Conservation (phyloP, 2,113 vertebrate species). For the Salminus brasiliensis region DNA sequence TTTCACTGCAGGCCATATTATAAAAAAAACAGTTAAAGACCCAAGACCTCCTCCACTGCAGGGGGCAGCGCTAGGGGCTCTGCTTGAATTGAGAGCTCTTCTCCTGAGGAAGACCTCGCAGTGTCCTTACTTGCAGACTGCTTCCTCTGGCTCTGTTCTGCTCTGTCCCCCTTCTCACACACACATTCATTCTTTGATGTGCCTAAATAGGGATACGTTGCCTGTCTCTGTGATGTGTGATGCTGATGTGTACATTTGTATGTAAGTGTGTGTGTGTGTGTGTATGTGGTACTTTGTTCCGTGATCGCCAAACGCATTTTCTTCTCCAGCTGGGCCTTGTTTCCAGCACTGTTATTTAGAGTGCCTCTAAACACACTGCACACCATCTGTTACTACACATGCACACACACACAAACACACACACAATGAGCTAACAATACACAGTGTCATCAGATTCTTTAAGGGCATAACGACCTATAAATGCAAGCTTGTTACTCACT, state of each 20-base stretch:
- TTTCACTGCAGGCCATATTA: not conserved
- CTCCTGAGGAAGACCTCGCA: not conserved
- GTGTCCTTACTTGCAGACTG: not conserved
- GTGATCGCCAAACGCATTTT: conserved; percentile 23
- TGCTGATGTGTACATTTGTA: no score
- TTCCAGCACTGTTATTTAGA: conserved; percentile 45
- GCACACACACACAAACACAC: conserved; percentile 35
- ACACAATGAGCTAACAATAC: conserved; percentile 13
- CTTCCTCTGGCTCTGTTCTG: not conserved
- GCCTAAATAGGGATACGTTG: conserved; percentile 3
- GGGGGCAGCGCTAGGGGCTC: not conserved
- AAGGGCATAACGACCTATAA: conserved; percentile 40
- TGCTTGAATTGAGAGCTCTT: not conserved
- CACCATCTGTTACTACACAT: conserved; percentile 43
- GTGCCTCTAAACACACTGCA: conserved; percentile 46
- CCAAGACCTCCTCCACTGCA: not conserved
- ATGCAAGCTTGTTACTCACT: not conserved
- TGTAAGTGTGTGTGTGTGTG: conserved; percentile 21
- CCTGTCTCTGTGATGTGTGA: not conserved
- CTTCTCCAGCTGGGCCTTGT: conserved; percentile 45
- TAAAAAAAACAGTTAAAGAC: not conserved
- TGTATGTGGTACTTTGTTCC: conserved; percentile 34
- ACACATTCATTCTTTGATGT: not conserved
- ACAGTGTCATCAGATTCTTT: conserved; percentile 45
- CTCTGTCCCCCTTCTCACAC: not conserved